Base-by-base conservation (phyloP, 1,140 invertebrate genomes). In the Drosophila sechellia region DNA sequence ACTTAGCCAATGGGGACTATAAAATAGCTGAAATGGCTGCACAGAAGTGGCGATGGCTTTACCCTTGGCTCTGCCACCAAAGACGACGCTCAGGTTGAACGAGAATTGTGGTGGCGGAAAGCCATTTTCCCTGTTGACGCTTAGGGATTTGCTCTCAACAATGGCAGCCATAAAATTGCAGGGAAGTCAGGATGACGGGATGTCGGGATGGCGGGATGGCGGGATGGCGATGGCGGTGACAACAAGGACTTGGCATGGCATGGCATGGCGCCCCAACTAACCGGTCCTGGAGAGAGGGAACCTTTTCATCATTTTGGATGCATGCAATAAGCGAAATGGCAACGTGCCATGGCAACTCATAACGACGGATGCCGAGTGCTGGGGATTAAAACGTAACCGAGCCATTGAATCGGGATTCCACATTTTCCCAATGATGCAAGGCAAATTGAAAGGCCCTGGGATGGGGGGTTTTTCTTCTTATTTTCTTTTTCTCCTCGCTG, bases 321-420 rank as follows among this genome's bases (percentile, higher is more conserved):
- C 74, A 60, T 76, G 69, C 77, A 79, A 79, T 77, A 79, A 64
- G 46, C 43, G 73, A 76, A 85, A 85, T 85, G 81, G 74, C 69
- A 87, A 64, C 25, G 61, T 86, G 78, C 81, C 73, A 75, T 71
- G 59, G 77, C 58, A 81, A 63, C 70, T 56, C 68, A 73, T 66
- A 66, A 77, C 65, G 55, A 77, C 65, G 55, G 37, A 57, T 53
- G 69, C 68, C 48, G 50, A 39, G 59, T 56, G 52, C 45, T 48
- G 40, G 68, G 81, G 64, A 80, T 85, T 73, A 65, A 64, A 71
- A 45, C 60, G 64, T 79, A 80, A 72, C 77, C 66, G 20, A 50
- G 27, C 58, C 58, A 64, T 64, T 68, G 58, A 50, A 50, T 40
- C 27, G 27, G 35, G n/a, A 46, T 65, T 58, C 48, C 48, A 20